Percentiles rank a stretch among this genome's conserved stretches.
Conservation (phyloP, 64 coral and sea anemone genomes). For the Stichodactyla mertensii region DNA sequence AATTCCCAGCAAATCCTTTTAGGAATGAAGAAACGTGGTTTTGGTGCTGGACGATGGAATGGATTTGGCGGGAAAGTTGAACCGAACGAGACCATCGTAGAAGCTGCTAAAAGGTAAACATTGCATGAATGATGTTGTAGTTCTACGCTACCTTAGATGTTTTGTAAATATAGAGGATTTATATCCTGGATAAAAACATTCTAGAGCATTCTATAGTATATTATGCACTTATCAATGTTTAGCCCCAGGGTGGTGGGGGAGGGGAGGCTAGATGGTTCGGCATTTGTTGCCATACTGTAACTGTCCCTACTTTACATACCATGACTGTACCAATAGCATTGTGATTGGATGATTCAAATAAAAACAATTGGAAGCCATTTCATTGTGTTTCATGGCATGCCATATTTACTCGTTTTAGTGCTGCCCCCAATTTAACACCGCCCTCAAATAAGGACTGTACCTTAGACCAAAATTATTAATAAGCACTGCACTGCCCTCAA, state of each 20-base stretch:
- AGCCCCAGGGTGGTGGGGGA: background rate
- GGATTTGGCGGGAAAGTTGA: constrained; percentile 99
- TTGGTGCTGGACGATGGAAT: constrained; percentile 93
- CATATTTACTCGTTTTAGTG: too few species aligned
- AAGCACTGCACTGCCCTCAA: too few species aligned
- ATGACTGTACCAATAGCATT: too few species aligned
- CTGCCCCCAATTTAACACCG: too few species aligned
- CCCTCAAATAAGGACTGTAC: too few species aligned
- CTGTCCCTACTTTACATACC: too few species aligned
- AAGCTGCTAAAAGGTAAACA: constrained; percentile 61
- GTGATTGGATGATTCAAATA: too few species aligned
- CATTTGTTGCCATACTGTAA: background rate
- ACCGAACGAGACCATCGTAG: constrained; percentile 58
- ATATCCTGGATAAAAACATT: too few species aligned
- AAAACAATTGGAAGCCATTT: too few species aligned
- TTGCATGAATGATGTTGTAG: background rate
- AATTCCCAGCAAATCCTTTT: constrained; percentile 64
- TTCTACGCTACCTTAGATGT: background rate
- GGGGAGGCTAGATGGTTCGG: background rate
- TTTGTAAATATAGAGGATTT: too few species aligned
- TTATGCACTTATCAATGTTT: background rate
- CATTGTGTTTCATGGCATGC: too few species aligned
- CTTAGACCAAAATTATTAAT: too few species aligned
- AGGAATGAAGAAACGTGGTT: constrained; percentile 98
- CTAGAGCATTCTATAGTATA: background rate